Conservation (phyloP, 2,797 vertebrate species). For the Premnoplex brunnescens region DNA sequence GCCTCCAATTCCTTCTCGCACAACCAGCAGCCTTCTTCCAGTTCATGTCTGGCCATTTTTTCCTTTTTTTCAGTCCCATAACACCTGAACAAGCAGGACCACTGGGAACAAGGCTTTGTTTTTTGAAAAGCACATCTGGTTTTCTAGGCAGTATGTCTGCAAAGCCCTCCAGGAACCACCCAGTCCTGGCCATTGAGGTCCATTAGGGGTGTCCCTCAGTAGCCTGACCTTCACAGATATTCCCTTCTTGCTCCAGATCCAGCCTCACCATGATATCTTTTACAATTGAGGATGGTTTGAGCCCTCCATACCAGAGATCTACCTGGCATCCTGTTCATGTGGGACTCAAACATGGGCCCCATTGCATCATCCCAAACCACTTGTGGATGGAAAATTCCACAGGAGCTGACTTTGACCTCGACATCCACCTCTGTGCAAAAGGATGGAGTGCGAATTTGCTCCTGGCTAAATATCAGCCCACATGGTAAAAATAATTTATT, state of each 20-base stretch:
- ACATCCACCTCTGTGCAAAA: background rate
- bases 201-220: background rate
- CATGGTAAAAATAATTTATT: conserved; percentile 38
- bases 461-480: conserved; percentile 45
- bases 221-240: accelerated
- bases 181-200: background rate
- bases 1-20: background rate
- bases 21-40: background rate
- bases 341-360: background rate
- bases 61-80: background rate
- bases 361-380: background rate
- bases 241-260: background rate
- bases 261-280: background rate
- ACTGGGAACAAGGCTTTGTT: background rate
- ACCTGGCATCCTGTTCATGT: background rate
- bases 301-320: background rate
- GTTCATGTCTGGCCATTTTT: background rate
- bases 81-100: accelerated
- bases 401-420: background rate
- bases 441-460: background rate
- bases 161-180: background rate
- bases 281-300: background rate
- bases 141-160: background rate
- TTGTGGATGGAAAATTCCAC: conserved; percentile 40
- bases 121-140: background rate